These are phyloP conservation scores for Philereme vetulata DNA, from an alignment of 2,888 invertebrate species.

Conservation along the genomic window DNA sequence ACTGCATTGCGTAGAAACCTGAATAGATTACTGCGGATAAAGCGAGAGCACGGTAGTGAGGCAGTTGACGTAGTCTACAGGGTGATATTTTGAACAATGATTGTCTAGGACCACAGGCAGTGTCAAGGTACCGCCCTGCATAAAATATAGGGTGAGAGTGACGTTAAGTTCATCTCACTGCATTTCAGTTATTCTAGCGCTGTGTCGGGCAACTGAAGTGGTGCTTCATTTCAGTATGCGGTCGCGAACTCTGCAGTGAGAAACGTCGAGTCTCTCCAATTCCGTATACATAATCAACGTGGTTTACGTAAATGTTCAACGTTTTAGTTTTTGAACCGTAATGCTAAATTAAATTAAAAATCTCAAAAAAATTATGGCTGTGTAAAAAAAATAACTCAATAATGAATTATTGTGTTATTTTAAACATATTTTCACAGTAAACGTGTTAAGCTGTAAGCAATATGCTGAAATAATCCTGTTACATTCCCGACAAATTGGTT, in stretches of 20 bases:
- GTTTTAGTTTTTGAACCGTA: background rate
- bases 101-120: too few species aligned
- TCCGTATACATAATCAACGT: conserved; percentile 26
- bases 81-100: too few species aligned
- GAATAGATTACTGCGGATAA: conserved; percentile 3
- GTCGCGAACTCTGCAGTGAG: conserved; percentile 32
- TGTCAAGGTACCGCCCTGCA: background rate
- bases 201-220: conserved; percentile 47
- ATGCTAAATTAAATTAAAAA: too few species aligned
- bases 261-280: conserved; percentile 27
- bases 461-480: conserved; percentile 15
- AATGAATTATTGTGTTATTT: too few species aligned
- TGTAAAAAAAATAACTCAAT: too few species aligned
- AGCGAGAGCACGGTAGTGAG: background rate
- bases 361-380: too few species aligned
- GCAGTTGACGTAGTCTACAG: background rate
- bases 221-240: conserved; percentile 41
- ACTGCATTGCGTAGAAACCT: conserved; percentile 13
- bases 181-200: conserved; percentile 45
- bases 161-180: conserved; percentile 35
- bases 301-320: conserved; percentile 24
- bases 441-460: conserved; percentile 1
- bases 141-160: conserved; percentile 10
- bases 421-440: background rate
- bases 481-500: conserved; percentile 26